Evolutionary conservation across 2,797 vertebrate genomes (phyloP), one percentile per base, ranked within the genome.

Genomic region (Tokudaia muenninki): DNA sequence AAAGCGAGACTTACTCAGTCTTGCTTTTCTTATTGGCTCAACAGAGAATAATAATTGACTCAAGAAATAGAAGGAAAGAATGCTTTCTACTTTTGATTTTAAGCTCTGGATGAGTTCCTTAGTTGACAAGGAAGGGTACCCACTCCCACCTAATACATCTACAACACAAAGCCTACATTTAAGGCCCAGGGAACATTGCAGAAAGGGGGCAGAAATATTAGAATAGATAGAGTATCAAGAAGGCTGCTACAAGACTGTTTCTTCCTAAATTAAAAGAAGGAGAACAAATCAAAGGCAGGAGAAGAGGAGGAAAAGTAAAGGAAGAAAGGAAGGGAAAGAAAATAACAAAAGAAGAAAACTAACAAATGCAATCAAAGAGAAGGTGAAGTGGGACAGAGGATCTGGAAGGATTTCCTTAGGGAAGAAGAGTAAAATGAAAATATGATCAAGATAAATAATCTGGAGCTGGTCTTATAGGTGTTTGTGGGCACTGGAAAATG

Each of bases 61-160:
- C 78, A 75, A 61, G 55, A 57, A 78, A 77, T 37, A 52, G 12
- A 22, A 34, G 10, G 6, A 22, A 97, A 92, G 31, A 26, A 79
- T 94, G 14, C 44, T 37, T 90, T 95, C 41, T 41, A 26, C 78
- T 92, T 74, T 41, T 81, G 72, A 59, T 81, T 47, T 78, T 78
- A 92, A 95, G 94, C 47, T 19, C 19, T 77, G 31, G 6, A 93
- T 78, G 2, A 8, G 47, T 92, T 95, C 19, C 87, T 92, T 83
- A 87, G 34, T 13, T 55, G 34, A 61, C 19, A 87, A 94, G 63
- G 44, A 86, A 86, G 44, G 19, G 31, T 50, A 34, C 3, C 17
- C 21, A 70, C 29, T 22, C 31, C 31, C 44, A 67, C 16, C 31
- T 67, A 8, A 50, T 47, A 50, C 16, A 65, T 34, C 31, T 70